phyloP scores from a whole-genome alignment of 2,888 invertebrate species.

The Criorhina ranunculi region DNA sequence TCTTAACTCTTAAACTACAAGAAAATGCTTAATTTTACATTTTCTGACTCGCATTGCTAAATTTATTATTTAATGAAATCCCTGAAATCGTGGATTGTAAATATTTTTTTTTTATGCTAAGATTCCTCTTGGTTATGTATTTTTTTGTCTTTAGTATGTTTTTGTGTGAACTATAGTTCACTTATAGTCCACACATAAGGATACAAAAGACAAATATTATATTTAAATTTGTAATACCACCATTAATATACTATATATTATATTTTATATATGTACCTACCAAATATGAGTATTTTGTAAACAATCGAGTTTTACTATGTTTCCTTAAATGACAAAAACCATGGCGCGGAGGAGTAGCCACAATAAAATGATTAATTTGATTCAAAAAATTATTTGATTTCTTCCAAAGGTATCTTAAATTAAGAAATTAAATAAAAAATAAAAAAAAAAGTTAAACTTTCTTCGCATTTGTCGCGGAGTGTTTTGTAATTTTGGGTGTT shows the following conservation, averaged over 20 bases:
- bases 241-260: neutral
- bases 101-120: constrained; percentile 14
- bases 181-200: neutral
- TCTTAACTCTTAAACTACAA: neutral
- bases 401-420: constrained; percentile 58
- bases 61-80: constrained; percentile 14
- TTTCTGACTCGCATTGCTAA: neutral
- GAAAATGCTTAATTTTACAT: constrained; percentile 3
- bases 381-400: constrained; percentile 35
- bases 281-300: constrained; percentile 34
- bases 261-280: constrained; percentile 17
- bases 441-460: constrained; percentile 4
- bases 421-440: constrained; percentile 40
- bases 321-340: neutral
- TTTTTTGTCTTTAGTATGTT: neutral
- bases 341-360: neutral
- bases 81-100: constrained; percentile 18
- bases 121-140: constrained; percentile 1
- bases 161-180: neutral
- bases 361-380: constrained; percentile 1
- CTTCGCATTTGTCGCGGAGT: neutral
- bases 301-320: neutral
- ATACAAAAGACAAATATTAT: constrained; percentile 1
- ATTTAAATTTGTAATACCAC: constrained; percentile 8
- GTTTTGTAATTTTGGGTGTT: constrained; percentile 23